phyloP scores from a whole-genome alignment of 2,113 vertebrate genomes.

The Pituophis catenifer region DNA sequence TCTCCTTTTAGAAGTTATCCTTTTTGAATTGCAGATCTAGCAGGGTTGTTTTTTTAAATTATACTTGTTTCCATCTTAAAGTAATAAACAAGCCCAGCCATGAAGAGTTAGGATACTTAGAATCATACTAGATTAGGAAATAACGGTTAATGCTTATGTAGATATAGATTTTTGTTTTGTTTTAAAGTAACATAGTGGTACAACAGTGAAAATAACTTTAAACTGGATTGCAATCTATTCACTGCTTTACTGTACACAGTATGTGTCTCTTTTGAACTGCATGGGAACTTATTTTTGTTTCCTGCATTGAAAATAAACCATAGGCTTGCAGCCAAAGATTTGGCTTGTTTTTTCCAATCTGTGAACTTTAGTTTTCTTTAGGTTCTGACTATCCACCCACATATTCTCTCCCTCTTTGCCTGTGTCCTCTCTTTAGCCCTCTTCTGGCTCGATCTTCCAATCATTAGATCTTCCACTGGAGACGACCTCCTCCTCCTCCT shows the following conservation, averaged over 20 bases:
- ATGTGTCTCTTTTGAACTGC: background rate
- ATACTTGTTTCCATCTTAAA: conserved; percentile 8
- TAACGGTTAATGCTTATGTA: conserved; percentile 27
- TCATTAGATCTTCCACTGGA: background rate
- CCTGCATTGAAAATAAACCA: conserved; percentile 1
- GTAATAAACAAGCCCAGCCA: background rate
- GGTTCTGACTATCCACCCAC: background rate
- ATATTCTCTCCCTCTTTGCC: background rate
- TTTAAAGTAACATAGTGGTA: conserved; percentile 8
- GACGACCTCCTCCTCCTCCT: background rate
- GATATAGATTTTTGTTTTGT: background rate
- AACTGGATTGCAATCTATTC: background rate
- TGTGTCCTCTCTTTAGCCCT: background rate
- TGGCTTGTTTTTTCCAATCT: background rate
- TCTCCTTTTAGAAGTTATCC: background rate
- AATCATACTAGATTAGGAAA: conserved; percentile 4
- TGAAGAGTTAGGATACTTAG: conserved; percentile 18
- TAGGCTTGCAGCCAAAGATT: conserved; percentile 1
- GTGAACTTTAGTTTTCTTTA: background rate
- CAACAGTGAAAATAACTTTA: background rate
- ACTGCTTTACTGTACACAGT: background rate
- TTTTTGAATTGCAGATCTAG: conserved; percentile 4
- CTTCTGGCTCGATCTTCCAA: background rate
- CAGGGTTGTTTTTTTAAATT: background rate
- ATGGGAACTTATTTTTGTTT: background rate